These are phyloP conservation scores for Oryctes rhinoceros DNA, from an alignment of 1,140 invertebrate genomes.

Conservation along the genomic window DNA sequence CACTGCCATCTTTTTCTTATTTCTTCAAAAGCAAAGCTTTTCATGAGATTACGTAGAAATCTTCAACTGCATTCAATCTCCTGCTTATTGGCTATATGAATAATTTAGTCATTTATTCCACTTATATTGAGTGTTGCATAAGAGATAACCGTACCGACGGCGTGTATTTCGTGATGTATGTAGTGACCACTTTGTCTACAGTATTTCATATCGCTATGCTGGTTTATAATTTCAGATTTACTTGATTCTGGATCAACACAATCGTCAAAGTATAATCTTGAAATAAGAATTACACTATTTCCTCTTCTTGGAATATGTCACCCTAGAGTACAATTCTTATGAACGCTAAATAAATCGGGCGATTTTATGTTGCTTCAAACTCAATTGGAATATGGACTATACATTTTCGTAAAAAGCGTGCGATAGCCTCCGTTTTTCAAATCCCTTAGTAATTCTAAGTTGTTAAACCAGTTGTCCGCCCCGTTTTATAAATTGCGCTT, in stretches of 20 bases:
- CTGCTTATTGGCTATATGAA: neutral
- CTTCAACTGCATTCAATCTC: neutral
- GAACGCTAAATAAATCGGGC: neutral
- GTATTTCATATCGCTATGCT: conserved; percentile 35
- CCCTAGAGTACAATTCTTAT: neutral
- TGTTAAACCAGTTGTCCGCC: neutral
- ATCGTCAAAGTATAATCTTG: neutral
- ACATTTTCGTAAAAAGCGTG: neutral
- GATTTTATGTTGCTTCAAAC: neutral
- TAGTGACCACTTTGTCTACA: conserved; percentile 19
- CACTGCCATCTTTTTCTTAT: neutral
- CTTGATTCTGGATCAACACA: neutral
- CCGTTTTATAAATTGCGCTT: neutral
- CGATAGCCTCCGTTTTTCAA: conserved; percentile 2
- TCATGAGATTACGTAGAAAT: conserved; percentile 8
- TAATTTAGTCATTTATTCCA: neutral
- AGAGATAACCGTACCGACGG: conserved; percentile 3
- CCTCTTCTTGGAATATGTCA: neutral
- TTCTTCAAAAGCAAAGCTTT: neutral
- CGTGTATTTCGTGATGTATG: conserved; percentile 25
- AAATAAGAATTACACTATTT: neutral
- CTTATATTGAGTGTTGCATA: conserved; percentile 2
- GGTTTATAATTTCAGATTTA: conserved; percentile 35
- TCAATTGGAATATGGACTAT: neutral
- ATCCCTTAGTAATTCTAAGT: neutral